Evolutionary conservation across 1,140 invertebrate genomes (phyloP), one percentile per base, ranked within the genome.

Genomic region (Probaryconus sp.): DNA sequence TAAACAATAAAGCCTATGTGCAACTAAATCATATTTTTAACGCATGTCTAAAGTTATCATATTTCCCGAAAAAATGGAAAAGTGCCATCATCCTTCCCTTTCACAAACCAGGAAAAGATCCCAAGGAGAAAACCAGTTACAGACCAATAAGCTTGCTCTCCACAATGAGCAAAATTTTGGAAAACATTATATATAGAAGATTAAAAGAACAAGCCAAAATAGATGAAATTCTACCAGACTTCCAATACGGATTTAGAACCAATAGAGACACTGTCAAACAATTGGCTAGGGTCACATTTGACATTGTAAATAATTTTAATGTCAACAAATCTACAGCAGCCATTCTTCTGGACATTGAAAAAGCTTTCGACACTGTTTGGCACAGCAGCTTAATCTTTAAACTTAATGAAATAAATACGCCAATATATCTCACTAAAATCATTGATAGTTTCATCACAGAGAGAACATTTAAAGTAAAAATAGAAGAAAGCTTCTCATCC

Each of bases 191-290:
- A 4, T 24, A 4, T 53, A 69, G 3, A 16, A 37, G 7, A 3
- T 10, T 13, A n/a, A n/a, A n/a, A 3, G 51, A 7, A 11, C 5
- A 5, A n/a, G 17, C n/a, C 11, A 17, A 68, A 4, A 31, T 73
- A 38, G 61, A 61, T 1, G 50, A 74, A n/a, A 47, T 78, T 4
- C 68, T 83, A 1, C 55, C 77, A 5, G 17, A 75, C 5, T 9
- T 40, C 6, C 53, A 55, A 26, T 58, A 81, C 47, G 83, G 82
- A 1, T 88, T 88, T 37, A 64, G 80, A 60, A 11, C 28, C 40
- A 28, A 56, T 13, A 70, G 81, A 28, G 69, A 37, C n/a, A 87
- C 85, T 0, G 47, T 48, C 0, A 67, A 81, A 31, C 85, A 85
- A 53, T 17, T 85, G 4, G 48, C 78, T 0, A 60, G 74, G 33